Evolutionary conservation across 2,888 invertebrate genomes (phyloP), one percentile per base, ranked within the genome.

Genomic region (Mimas tiliae): DNA sequence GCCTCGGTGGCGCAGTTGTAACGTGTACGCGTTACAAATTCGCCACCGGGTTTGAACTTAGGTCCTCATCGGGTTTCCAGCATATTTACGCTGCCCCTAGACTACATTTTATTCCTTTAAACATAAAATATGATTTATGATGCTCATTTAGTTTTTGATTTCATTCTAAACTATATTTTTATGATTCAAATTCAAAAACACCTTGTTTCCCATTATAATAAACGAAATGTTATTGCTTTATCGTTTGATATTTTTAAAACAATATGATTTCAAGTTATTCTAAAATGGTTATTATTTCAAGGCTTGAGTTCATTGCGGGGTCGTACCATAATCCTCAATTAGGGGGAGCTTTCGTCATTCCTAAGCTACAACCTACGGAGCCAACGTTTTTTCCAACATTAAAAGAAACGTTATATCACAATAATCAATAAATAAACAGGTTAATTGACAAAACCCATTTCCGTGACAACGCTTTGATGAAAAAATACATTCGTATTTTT

Each of bases 401-500:
- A 52, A 27, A 27, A 52, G 21, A 6, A 52, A 14, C 27, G 19
- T 19, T 1, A 42, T 42, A 42, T 42, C 42, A 42, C 9, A 50
- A 50, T n/a, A 50, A 19, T 50, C 19, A 19, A 19, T 50, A 55
- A 58, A 42, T 12, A 19, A 42, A 42, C 6, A 16, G 19, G 16
- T 6, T 58, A 42, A 58, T 38, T 19, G 38, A 38, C 33, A 38
- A 38, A 19, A 42, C 19, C 38, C 16, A 38, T 9, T 55, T 55
- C 16, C 16, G 19, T 19, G 38, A 16, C 38, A 19, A 38, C 58
- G 14, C 33, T 58, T 58, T 58, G 58, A 58, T 42, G 42, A 12
- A 58, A 55, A 58, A 38, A 42, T 19, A 42, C 11, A 58, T 58
- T 42, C 19, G 19, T 42, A 42, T 12, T 58, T 58, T 58, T 58